Evolutionary conservation across 2,797 vertebrate species (phyloP), one percentile per base, ranked within the genome.

Genomic region (Squalus acanthias): DNA sequence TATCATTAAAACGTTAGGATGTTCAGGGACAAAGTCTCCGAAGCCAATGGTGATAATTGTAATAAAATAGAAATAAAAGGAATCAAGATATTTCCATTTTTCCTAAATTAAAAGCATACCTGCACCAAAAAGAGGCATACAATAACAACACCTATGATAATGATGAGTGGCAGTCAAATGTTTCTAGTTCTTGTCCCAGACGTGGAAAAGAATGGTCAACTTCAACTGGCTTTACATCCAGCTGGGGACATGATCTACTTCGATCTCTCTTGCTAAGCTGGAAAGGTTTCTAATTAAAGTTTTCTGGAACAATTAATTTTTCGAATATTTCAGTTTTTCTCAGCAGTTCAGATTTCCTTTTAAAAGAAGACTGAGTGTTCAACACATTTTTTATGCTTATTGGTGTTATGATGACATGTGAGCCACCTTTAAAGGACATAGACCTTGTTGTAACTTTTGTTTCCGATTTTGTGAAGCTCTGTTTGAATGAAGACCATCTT

Each of bases 41-140:
- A 99, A 99, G 15, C 99, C 99, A 2, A 99, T 99, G 95, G 99
- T 99, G 95, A 99, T 99, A 97, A 99, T 57, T 2, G 99, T 99
- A 96, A 99, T 98, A 79, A 99, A 99, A 97, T 98, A 99, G 97
- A 99, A 99, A 96, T 99, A 99, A 97, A 98, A 99, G 0, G 99
- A 98, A 8, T 98, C 98, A 87, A 99, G 98, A 6, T 97, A 97
- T 95, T 97, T 24, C 96, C 99, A 96, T 0, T 98, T 97, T 97
- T 99, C 99, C 99, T 99, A 99, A 0, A 97, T 22, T 0, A 98
- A 98, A 26, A 99, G 97, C 96, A 99, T 96, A 70, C 98, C 97
- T 0, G 99, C 99, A 0, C 98, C 98, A 5, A 99, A 98, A 91
- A 98, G 98, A 96, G 39, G 39, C 99, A 99, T 70, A 98, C 97